Conservation (phyloP, 2,888 invertebrate genomes). For the Drosophila nigricruria region DNA sequence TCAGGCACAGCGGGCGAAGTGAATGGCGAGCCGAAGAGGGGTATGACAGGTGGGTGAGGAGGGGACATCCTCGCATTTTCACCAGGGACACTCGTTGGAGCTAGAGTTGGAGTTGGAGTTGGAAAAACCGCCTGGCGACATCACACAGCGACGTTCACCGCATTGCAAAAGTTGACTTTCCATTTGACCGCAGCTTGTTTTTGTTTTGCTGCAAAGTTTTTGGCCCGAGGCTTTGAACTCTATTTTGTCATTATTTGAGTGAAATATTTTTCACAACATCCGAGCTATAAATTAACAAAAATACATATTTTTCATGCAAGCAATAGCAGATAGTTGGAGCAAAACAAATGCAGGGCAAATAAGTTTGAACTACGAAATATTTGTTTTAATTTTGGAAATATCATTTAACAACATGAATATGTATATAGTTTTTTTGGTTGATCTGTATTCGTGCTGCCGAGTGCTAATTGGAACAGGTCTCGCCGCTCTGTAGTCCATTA, state of each 20-base stretch:
- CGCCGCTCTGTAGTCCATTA: background rate
- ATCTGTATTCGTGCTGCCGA: background rate
- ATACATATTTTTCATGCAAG: slow-evolving; percentile 35
- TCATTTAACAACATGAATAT: background rate
- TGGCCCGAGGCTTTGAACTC: slow-evolving; percentile 65
- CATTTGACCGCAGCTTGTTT: slow-evolving; percentile 71
- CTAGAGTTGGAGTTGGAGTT: too few species aligned
- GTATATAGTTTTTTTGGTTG: background rate
- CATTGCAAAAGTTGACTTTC: slow-evolving; percentile 66
- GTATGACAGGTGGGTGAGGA: background rate
- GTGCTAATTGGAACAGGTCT: background rate
- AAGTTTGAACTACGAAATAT: background rate
- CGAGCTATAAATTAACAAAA: slow-evolving; percentile 31
- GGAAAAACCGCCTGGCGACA: slow-evolving; percentile 61
- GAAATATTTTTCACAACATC: slow-evolving; percentile 29
- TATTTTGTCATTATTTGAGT: slow-evolving; percentile 30
- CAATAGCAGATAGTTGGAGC: background rate
- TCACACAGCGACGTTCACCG: slow-evolving; percentile 47
- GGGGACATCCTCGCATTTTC: slow-evolving; percentile 28
- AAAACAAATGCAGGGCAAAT: background rate
- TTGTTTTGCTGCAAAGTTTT: slow-evolving; percentile 27
- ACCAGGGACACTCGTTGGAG: slow-evolving; percentile 53
- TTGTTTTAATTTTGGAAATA: background rate
- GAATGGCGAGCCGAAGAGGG: background rate
- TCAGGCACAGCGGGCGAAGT: slow-evolving; percentile 21